These are phyloP conservation scores for Epicampocera succincta DNA, from an alignment of 2,888 invertebrate genomes.

Conservation along the genomic window DNA sequence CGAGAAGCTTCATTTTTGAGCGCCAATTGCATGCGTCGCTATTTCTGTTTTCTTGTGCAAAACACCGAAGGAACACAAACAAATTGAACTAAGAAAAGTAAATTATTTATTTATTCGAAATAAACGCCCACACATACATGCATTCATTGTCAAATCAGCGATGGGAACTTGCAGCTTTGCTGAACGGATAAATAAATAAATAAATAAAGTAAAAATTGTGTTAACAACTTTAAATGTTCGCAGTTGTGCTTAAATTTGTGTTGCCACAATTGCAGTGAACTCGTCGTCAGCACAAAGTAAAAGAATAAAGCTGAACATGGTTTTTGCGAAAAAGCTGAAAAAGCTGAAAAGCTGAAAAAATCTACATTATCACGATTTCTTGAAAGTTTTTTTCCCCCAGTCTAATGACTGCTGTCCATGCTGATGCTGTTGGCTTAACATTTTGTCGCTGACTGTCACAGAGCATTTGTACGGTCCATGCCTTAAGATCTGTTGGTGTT, in stretches of 20 bases:
- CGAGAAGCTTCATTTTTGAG: conserved; percentile 28
- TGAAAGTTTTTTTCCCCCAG: conserved; percentile 12
- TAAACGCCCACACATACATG: conserved; percentile 59
- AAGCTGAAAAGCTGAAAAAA: conserved; percentile 17
- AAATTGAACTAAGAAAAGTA: conserved; percentile 14
- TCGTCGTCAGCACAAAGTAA: conserved; percentile 40
- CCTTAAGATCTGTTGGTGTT: conserved; percentile 30
- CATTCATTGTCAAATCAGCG: conserved; percentile 33
- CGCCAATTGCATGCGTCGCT: conserved; percentile 42
- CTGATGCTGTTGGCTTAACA: conserved; percentile 29
- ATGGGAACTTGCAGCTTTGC: conserved; percentile 31
- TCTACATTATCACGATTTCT: conserved; percentile 61
- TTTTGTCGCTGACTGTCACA: conserved; percentile 59
- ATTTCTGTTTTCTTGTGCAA: not conserved
- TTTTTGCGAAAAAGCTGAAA: conserved; percentile 16
- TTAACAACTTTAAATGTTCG: conserved; percentile 47
- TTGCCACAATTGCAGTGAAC: conserved; percentile 38
- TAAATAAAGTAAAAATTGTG: conserved; percentile 56
- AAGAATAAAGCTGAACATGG: conserved; percentile 29
- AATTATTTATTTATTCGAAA: conserved; percentile 29
- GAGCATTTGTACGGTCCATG: conserved; percentile 53
- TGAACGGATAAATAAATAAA: conserved; percentile 10
- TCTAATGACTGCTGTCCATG: conserved; percentile 59
- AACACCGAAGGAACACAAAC: not conserved
- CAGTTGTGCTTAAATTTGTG: conserved; percentile 24